phyloP scores from a whole-genome alignment of 1,140 invertebrate genomes.

The Amphibalanus amphitrite region DNA sequence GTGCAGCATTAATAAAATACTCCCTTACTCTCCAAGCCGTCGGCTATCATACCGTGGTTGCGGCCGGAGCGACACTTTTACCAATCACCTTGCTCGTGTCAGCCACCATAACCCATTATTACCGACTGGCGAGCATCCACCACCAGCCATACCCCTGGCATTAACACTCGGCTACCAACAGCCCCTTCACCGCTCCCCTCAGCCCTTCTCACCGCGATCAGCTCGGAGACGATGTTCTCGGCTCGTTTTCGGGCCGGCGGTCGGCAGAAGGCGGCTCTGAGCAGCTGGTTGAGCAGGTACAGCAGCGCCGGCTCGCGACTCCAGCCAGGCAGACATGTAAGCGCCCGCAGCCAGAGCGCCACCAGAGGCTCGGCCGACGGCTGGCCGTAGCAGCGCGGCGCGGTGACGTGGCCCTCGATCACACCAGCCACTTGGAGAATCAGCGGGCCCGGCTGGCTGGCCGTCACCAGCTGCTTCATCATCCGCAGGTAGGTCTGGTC shows the following conservation, averaged over 20 bases:
- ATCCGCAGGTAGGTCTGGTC: slow-evolving; percentile 58
- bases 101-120: too few species aligned
- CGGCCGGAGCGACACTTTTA: too few species aligned
- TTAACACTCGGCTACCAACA: not conserved
- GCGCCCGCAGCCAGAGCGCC: not conserved
- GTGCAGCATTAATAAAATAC: too few species aligned
- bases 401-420: slow-evolving; percentile 48
- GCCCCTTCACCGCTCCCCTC: not conserved
- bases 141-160: too few species aligned
- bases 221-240: slow-evolving; percentile 16
- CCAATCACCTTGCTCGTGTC: too few species aligned
- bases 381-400: slow-evolving; percentile 28
- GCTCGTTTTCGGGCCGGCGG: slow-evolving; percentile 18
- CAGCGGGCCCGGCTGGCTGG: slow-evolving; percentile 48
- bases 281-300: not conserved
- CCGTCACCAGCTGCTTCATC: slow-evolving; percentile 52
- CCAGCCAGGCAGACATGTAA: not conserved
- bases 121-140: too few species aligned
- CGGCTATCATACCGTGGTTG: too few species aligned
- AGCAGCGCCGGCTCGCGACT: not conserved
- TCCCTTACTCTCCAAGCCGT: too few species aligned
- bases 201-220: not conserved
- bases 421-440: slow-evolving; percentile 49
- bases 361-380: slow-evolving; percentile 8
- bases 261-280: not conserved